A percentile compares a stretch with the other conserved stretches of the same genome.
These are phyloP conservation scores for Sminthurinus aureus DNA, from an alignment of 2,888 invertebrate species.

Conservation along the genomic window DNA sequence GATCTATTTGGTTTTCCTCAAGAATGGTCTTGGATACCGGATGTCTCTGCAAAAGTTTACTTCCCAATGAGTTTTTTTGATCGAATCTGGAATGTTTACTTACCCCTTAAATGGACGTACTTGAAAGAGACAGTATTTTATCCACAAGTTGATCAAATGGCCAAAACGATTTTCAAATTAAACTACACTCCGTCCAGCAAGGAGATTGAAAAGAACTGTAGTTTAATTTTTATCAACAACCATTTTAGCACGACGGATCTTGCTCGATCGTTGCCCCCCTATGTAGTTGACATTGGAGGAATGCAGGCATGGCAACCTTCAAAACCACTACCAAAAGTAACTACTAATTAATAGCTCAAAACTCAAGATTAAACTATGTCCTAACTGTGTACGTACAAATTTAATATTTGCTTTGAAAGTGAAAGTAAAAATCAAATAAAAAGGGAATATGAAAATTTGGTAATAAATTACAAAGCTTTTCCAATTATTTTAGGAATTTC, in stretches of 20 bases:
- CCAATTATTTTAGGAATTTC: conserved; percentile 33
- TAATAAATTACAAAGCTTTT: too few relatives aligned
- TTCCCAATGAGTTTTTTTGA: conserved; percentile 24
- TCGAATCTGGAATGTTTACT: not conserved
- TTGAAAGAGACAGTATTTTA: not conserved
- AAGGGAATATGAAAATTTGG: too few relatives aligned
- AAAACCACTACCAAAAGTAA: conserved; percentile 17
- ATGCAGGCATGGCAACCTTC: conserved; percentile 24
- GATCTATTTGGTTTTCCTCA: conserved; percentile 19
- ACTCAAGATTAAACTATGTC: not conserved
- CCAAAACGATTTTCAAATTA: not conserved
- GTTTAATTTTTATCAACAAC: conserved; percentile 30
- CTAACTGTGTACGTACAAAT: not conserved
- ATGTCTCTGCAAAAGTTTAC: not conserved
- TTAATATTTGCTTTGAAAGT: too few relatives aligned
- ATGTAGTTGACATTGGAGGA: conserved; percentile 21
- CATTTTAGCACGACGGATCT: conserved; percentile 25
- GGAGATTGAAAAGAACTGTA: conserved; percentile 28
- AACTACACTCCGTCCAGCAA: not conserved
- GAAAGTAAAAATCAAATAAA: too few relatives aligned
- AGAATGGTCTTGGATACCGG: conserved; percentile 23
- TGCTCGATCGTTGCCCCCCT: conserved; percentile 22
- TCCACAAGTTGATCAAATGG: not conserved
- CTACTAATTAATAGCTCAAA: too few relatives aligned
- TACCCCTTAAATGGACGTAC: not conserved